Base-by-base conservation (phyloP, 1,140 invertebrate genomes). In the Agrypnia vestita region DNA sequence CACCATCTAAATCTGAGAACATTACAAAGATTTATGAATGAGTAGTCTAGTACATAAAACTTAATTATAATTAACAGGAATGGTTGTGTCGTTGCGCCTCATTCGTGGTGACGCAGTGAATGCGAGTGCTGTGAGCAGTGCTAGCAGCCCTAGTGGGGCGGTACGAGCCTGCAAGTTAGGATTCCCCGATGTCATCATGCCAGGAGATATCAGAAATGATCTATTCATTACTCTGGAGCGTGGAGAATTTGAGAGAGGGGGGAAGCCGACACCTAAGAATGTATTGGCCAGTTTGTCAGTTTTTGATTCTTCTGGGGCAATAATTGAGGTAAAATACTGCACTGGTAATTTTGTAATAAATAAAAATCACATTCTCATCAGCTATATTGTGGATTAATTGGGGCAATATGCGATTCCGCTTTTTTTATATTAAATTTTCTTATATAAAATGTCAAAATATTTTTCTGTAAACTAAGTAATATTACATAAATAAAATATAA, bases 171-270 rank as follows among this genome's bases (percentile, higher is more conserved):
- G 93, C 64, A 98, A 98, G 87, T 91, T 97, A 55, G 97, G 97
- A 0, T 98, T 98, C 86, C 94, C 97, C 49, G 97, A 98, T 89
- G 94, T 98, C 44, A 98, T 99, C 77, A 97, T 97, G 95, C 97
- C 97, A 0, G 97, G 97, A 17, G 96, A 96, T 86, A 95, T 97
- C 1, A 93, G 97, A 84, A 99, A 99, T 89, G 97, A 99, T 89
- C 89, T 99, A n/a, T 98, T 98, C 86, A 86, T 98, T 17, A 96
- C 94, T 6, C 85, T 99, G 67, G 95, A 96, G 82, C 91, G 92
- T 47, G 97, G 95, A 0, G 97, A 98, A 85, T 98, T 98, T 86
- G 97, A 98, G 85, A 92, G 96, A 67, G 97, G 97, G 0, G 96
- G 96, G n/a, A 99, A 98, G 86, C 97, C 96, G 10, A 96, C 96